Conservation (phyloP, 2,888 invertebrate species). For the Dicyrtomina minuta region DNA sequence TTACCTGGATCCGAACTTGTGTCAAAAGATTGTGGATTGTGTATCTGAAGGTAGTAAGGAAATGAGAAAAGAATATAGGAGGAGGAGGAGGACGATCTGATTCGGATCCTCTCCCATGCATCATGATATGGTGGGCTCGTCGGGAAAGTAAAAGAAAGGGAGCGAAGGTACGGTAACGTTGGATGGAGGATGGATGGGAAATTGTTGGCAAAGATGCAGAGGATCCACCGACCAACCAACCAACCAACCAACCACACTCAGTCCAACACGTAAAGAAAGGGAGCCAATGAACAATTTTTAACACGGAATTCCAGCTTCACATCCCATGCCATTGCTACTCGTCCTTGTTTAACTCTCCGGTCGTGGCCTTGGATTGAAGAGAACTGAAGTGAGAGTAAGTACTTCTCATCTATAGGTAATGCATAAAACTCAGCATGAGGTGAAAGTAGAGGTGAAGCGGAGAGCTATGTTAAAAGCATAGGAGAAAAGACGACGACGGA, state of each 20-base stretch:
- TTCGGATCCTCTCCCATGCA: no score
- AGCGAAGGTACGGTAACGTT: no score
- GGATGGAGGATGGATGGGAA: slow-evolving; percentile 8
- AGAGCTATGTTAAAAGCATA: neutral
- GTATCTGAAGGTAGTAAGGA: no score
- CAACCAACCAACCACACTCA: neutral
- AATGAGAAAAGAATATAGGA: neutral
- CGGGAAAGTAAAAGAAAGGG: no score
- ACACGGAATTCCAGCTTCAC: neutral
- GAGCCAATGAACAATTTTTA: slow-evolving; percentile 3
- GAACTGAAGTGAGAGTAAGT: neutral
- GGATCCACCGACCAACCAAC: neutral
- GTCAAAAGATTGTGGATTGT: no score
- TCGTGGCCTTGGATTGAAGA: neutral
- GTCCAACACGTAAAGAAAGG: slow-evolving; percentile 6
- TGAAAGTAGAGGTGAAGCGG: neutral
- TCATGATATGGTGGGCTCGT: no score
- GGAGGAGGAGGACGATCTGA: neutral
- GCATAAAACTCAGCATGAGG: neutral
- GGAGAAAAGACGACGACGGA: no score
- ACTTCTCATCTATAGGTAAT: neutral
- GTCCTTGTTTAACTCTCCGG: neutral
- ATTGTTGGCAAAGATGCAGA: slow-evolving; percentile 1
- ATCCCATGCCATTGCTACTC: neutral
- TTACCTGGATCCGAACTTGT: no score